Conservation (phyloP, 2,888 invertebrate species). For the Lamellibrachia columna region DNA sequence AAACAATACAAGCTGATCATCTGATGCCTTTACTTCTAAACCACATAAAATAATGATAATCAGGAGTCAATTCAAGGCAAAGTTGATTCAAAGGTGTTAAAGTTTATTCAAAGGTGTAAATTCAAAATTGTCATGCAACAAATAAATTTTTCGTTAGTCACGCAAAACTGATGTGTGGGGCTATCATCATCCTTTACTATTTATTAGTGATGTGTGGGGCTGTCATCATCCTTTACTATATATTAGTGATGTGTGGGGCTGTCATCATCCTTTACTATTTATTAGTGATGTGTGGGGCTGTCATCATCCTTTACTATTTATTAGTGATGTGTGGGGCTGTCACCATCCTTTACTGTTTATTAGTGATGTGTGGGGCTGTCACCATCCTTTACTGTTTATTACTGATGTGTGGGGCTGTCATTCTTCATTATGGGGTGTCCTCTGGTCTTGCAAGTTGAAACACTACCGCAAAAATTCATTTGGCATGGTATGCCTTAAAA, state of each 20-base stretch:
- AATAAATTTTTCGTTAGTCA: not conserved
- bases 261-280: no score
- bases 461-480: not conserved
- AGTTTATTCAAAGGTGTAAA: not conserved
- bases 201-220: not conserved
- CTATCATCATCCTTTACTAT: not conserved
- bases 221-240: no score
- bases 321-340: no score
- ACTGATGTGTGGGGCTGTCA: no score
- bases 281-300: no score
- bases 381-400: no score
- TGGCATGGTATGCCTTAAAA: not conserved
- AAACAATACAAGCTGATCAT: not conserved
- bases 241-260: no score
- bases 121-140: not conserved
- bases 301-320: no score
- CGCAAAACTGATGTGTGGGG: not conserved
- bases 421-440: not conserved
- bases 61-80: not conserved
- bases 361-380: no score
- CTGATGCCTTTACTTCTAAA: not conserved
- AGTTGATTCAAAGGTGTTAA: not conserved
- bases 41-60: not conserved
- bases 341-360: no score
- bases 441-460: not conserved